Base-by-base conservation (phyloP, 2,888 invertebrate species). In the Mongoloraphidia duomilia region DNA sequence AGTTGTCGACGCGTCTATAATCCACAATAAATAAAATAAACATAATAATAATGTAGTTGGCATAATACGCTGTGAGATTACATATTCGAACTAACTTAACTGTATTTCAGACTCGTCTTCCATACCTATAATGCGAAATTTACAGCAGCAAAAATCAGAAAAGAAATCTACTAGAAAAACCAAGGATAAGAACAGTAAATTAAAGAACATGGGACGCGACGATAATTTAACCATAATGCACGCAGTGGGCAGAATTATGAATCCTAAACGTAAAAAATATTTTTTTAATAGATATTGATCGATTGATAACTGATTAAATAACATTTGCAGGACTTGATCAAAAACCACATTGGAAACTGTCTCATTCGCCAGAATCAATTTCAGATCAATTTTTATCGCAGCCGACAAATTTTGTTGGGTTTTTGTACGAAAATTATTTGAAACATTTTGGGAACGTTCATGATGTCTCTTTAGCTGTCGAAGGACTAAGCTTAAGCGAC, bases 351-450 rank as follows among this genome's bases (percentile, higher is more conserved):
- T 69, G 70, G 61, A 69, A 65, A 52, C 71, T 84, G 44, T 66
- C 73, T 41, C 80, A 84, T 59, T 68, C 75, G 48, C 79, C 87
- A 2, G 76, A 75, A 55, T 75, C 77, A 53, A 67, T 85, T 37
- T 75, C 82, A 5, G 77, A 79, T 50, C 77, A 77, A 57, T 84
- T 87, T 61, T 64, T 73, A 41, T 75, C 77, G 8, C 81, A 83
- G 57, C 80, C 85, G 0, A 73, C 66, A 49, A 76, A 74, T 42
- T 83, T 84, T 63, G 67, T 79, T 0, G 73, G 75, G 50, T 84
- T 87, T 59, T 64, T 87, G 14, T 78, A 80, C 61, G 81, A 85
- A 59, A 87, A 88, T 67, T 86, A 84, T 65, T 63, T 84, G 26
- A 73, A 77, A 6, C 87, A 88, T 60, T 84, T 82, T 60, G 72